phyloP scores from a whole-genome alignment of 2,797 vertebrate species.

The Pantherophis vulpinus region DNA sequence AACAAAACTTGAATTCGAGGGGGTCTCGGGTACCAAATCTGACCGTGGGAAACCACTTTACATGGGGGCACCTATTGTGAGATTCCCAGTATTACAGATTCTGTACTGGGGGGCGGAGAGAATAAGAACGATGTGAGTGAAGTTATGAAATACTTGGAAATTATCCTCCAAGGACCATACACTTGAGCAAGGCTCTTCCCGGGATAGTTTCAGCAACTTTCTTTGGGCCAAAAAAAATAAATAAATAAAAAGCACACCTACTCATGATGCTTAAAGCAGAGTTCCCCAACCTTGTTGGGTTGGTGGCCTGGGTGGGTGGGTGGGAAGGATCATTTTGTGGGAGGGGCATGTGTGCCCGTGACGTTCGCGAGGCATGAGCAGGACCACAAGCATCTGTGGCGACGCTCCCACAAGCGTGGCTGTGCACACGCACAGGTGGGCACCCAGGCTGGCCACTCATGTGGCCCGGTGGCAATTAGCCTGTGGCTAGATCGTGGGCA shows the following conservation, averaged over 20 bases:
- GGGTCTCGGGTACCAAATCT: neutral
- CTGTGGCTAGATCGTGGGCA: too few relatives aligned
- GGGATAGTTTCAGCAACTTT: neutral
- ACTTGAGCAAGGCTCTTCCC: too few relatives aligned
- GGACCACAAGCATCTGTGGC: too few relatives aligned
- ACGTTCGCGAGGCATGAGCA: accelerated
- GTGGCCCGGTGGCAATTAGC: too few relatives aligned
- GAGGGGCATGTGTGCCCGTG: too few relatives aligned
- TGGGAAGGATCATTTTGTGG: too few relatives aligned
- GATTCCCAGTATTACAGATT: neutral
- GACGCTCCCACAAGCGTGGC: too few relatives aligned
- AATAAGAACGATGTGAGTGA: neutral
- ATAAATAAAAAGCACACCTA: neutral
- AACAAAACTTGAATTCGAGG: neutral
- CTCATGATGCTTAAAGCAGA: neutral
- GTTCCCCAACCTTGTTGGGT: too few relatives aligned
- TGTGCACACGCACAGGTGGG: too few relatives aligned
- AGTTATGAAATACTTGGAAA: neutral
- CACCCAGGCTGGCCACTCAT: too few relatives aligned
- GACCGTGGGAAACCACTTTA: neutral
- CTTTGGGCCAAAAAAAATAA: neutral
- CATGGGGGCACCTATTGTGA: neutral
- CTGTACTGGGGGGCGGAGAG: too few relatives aligned
- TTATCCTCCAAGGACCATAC: neutral
- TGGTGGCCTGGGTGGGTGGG: too few relatives aligned